These are phyloP conservation scores for Vanessa tameamea DNA, from an alignment of 1,140 invertebrate genomes.

Conservation along the genomic window DNA sequence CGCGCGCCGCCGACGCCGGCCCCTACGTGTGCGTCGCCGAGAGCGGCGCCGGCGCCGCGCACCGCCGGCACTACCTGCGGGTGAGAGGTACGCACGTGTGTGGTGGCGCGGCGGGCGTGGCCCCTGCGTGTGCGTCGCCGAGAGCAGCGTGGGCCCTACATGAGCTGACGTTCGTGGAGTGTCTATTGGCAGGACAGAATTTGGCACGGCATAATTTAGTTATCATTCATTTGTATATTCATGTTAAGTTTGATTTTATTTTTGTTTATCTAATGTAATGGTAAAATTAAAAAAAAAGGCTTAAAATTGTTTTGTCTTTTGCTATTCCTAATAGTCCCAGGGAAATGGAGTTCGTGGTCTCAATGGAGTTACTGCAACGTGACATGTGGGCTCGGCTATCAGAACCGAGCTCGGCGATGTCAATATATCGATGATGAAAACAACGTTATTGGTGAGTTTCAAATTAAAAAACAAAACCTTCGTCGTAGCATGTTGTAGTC, in stretches of 20 bases:
- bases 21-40: constrained; percentile 74
- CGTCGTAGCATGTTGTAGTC: neutral
- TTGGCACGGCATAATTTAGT: too few relatives aligned
- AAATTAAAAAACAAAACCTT: neutral
- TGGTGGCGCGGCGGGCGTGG: neutral
- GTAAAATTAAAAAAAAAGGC: neutral
- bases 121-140: too few relatives aligned
- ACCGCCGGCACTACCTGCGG: constrained; percentile 60
- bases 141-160: neutral
- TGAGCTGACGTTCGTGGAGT: neutral
- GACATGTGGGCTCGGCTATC: constrained; percentile 76
- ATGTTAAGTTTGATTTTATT: neutral
- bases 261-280: too few relatives aligned
- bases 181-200: too few relatives aligned
- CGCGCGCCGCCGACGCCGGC: constrained; percentile 51
- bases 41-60: constrained; percentile 61
- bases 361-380: constrained; percentile 77
- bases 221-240: too few relatives aligned
- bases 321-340: constrained; percentile 58
- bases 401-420: constrained; percentile 62
- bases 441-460: constrained; percentile 51
- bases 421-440: constrained; percentile 66
- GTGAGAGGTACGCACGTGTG: constrained; percentile 54
- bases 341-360: constrained; percentile 80
- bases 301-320: neutral